Evolutionary conservation across 2,797 vertebrate genomes (phyloP), one percentile per base, ranked within the genome.

Genomic region (Xenopus petersii): DNA sequence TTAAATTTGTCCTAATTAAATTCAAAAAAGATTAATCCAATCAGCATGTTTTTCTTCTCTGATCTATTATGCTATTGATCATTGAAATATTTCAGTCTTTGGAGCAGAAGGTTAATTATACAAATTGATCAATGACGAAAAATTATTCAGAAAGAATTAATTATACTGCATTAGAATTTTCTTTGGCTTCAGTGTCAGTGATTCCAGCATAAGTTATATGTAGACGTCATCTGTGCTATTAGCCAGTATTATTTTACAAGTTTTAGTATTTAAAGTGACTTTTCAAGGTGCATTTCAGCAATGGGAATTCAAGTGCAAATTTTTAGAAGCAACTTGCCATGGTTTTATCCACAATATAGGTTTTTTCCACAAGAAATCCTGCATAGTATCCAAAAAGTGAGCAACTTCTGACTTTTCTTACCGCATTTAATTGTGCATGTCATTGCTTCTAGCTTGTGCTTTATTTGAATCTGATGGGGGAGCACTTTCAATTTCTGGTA

Each of bases 131-230:
- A 11, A 70, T 75, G 73, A 1, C 48, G 4, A 64, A 16, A 36
- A 15, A 75, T 66, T 26, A 80, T 56, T 5, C 78, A 70, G 74
- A 74, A 81, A 77, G 6, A 75, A 74, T 74, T 64, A 10, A 74
- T 75, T 81, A 68, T 81, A 80, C 68, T n/a, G 75, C 72, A 69
- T 67, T 71, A 78, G 4, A 66, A 47, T 48, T 61, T 66, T 74
- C 63, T 74, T 67, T 74, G 65, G 65, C 65, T 11, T 9, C 1
- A 21, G n/a, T 55, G 59, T 60, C 47, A 68, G 65, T 15, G 17
- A 49, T 12, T 62, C 56, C 54, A 36, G 36, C 36, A 42, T 42
- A 5, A 42, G 36, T 42, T 42, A 42, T 42, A 42, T 55, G 12
- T 5, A 55, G 10, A 55, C 51, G 12, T 55, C 12, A 13, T n/a